Base-by-base conservation (phyloP, 2,113 vertebrate species). In the Paratilapia polleni region DNA sequence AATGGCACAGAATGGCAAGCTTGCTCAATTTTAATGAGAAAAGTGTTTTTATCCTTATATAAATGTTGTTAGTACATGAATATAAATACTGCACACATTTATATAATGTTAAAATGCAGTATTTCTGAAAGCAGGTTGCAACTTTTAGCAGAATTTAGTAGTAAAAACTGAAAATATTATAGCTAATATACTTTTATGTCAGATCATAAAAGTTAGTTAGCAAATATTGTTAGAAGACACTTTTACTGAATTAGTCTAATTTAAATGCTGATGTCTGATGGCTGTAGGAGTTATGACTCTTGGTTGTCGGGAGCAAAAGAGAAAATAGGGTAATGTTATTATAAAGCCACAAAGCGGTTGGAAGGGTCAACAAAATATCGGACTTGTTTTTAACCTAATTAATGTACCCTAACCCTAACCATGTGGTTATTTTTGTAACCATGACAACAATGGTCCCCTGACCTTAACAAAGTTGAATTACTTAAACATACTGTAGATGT, bases 381-480 rank as follows among this genome's bases (percentile, higher is more conserved):
- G 43, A 13, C 11, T 73, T 10, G 49, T 31, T 8, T 73, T 73
- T 73, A n/a, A 52, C 66, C 47, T 52, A 73, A 52, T 73, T 52
- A 5, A 31, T 73, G 47, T 73, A 73, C 17, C 66, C 47, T 73
- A 31, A 73, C 47, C 47, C 52, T 73, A 73, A 31, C 47, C 66
- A 52, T 52, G 47, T 73, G 66, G 66, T 73, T 73, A 73, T 73
- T 73, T 73, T 73, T 73, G 68, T 54, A n/a, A 52, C 68, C 68
- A 73, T 73, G 68, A 73, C 68, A 73, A 54, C 68, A 52, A 52
- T 73, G 4, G 47, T 54, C 47, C 43, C 6, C 68, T 52, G 68
- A 52, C 68, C 47, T 73, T 52, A 8, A 73, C 66, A 73, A 52
- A 73, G 66, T 73, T 73, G 43, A 73, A 31, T 73, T 73, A 52